Base-by-base conservation (phyloP, 2,113 vertebrate species). In the Chionodraco myersi region DNA sequence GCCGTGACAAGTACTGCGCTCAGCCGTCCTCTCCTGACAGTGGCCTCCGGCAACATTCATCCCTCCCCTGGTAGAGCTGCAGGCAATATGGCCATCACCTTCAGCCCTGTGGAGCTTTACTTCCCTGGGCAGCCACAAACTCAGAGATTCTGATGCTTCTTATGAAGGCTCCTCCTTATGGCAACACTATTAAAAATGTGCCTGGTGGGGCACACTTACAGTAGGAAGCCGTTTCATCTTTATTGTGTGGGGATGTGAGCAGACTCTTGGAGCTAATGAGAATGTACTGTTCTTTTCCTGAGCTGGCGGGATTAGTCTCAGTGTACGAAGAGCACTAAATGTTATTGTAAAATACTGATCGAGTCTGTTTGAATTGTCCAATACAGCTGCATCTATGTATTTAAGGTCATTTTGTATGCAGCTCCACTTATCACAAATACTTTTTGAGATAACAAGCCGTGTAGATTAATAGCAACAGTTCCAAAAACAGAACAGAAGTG, bases 11-110 rank as follows among this genome's bases (percentile, higher is more conserved):
- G 93, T 69, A 81, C 65, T 80, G 77, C 45, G 52, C 85, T 76
- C 79, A 59, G 75, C 70, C 74, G 60, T 85, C 73, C 84, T 89
- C 83, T 80, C 69, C 86, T 87, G 82, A 90, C 79, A 86, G 86
- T 83, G 83, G 92, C 92, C 88, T 85, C 61, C 9, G 85, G 92
- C 90, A 68, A 89, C 91, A 79, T 72, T 91, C 89, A 84, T 77
- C 70, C 78, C 87, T 90, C 80, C 78, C 81, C 60, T 79, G 82
- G 90, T 86, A 79, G 79, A 86, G 87, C 88, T 90, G 84, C 75
- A 76, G 91, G 91, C 90, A 72, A 80, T 74, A 75, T 73, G 82
- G 86, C 83, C 86, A 91, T 93, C 93, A 92, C 77, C 87, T 88
- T 73, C 86, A 77, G 80, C 90, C 72, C 81, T 71, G 85, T 74